phyloP scores from a whole-genome alignment of 2,797 vertebrate genomes.

The Hapalemur alaotrensis region DNA sequence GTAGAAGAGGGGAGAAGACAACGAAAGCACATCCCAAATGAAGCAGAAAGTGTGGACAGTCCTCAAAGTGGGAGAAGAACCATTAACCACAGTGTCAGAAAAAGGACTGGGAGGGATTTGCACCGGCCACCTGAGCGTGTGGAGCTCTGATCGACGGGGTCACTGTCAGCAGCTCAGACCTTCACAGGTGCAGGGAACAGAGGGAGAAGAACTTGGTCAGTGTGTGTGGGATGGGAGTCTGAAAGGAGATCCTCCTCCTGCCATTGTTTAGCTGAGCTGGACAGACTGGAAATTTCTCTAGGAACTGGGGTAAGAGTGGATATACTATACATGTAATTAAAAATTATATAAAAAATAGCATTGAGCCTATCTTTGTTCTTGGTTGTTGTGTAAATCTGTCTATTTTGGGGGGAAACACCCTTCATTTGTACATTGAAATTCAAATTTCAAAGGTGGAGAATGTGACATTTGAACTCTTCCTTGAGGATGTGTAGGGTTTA shows the following conservation, averaged over 20 bases:
- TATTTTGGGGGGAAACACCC: neutral
- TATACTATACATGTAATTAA: too few relatives aligned
- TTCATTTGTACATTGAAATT: neutral
- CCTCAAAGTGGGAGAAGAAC: neutral
- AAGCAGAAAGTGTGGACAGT: neutral
- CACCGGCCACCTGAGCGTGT: neutral
- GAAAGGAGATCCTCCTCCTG: too few relatives aligned
- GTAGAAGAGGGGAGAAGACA: neutral
- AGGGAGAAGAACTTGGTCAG: neutral
- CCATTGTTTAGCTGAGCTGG: neutral
- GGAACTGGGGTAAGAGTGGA: neutral
- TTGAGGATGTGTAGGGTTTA: neutral
- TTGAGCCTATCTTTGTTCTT: neutral
- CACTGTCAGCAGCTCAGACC: neutral
- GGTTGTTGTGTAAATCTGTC: neutral
- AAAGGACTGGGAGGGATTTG: neutral
- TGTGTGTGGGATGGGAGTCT: neutral
- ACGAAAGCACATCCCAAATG: neutral
- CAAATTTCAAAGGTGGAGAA: neutral
- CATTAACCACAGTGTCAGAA: neutral
- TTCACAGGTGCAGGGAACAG: fast-evolving
- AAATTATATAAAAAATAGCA: neutral
- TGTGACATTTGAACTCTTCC: neutral
- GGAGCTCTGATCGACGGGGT: neutral
- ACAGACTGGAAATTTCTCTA: neutral